Evolutionary conservation across 2,797 vertebrate genomes (phyloP), one percentile per base, ranked within the genome.

Genomic region (Manis pentadactyla): DNA sequence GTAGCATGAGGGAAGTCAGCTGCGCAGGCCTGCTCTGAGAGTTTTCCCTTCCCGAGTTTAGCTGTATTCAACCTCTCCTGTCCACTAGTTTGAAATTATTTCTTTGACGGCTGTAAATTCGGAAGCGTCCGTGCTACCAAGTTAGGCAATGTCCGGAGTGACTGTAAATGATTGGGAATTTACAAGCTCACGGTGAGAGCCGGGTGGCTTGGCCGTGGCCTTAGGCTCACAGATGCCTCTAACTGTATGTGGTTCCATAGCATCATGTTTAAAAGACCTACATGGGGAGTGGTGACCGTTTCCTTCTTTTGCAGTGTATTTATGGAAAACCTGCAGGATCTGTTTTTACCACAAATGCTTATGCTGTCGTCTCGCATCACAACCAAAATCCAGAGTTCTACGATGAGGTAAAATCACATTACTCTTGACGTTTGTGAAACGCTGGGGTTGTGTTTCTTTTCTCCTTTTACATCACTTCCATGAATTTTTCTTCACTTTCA

Each of bases 341-440:
- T 2, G 98, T 99, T 82, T 99, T 99, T 98, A 99, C 99, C 83
- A 98, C 98, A 77, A 98, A 98, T 0, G 97, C 98, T 0, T 99
- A 98, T 0, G 99, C 99, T 21, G 98, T 99, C 0, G 99, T 99
- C 82, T 98, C 99, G 11, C 99, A 99, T 96, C 99, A 99, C 98
- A 99, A 99, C 96, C 99, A 99, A 98, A 99, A 99, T 97, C 99
- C 99, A 0, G 99, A 99, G 98, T 99, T 99, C 98, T 99, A 99
- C 0, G 99, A 99, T 10, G 99, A 99, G 99, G 99, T 99, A 98
- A 99, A 97, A 90, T 29, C 5, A n/a, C 39, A 6, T 81, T 59
- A 39, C 78, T 91, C 71, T 71, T 71, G 61, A 46, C 37, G 29
- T 92, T 91, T 93, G 27, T 37, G 21, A 85, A 90, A 61, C 17